Evolutionary conservation across 2,888 invertebrate genomes (phyloP), one percentile per base, ranked within the genome.

Genomic region (Bembecia ichneumoniformis): DNA sequence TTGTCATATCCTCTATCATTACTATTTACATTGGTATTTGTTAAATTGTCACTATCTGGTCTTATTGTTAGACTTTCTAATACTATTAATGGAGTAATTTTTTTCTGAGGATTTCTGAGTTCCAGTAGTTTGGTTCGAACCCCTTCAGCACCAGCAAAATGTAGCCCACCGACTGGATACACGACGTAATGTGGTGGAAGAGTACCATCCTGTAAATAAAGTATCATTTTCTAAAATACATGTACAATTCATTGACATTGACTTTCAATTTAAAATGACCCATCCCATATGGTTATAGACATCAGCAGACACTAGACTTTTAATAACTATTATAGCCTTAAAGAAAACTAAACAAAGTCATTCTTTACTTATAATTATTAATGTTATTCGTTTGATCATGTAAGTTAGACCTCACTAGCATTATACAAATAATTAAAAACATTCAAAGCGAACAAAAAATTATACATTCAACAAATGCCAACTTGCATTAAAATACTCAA

Each of bases 111-210:
- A 35, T 64, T 58, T 46, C 60, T 69, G 10, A 84, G 52, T 0
- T 66, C 55, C 0, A 62, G 57, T 0, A 87, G 63, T 58, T 76
- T 71, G 17, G 69, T 63, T 13, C 84, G 67, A 3, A 86, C 76
- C 55, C 66, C 61, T 56, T 87, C 86, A 0, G 86, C 86, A n/a
- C 83, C 77, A 1, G 86, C 82, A 49, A 84, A 87, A 57, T 82
- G 74, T 0, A 86, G 68, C 0, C 78, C 75, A 1, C 84, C 86
- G 0, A 78, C 70, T 14, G 83, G 83, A n/a, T 62, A 74, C 40
- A 84, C 65, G 0, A 77, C 69, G 56, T 77, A 83, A 54, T 87
- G 77, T 0, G 78, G 70, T 3, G 72, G 76, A 3, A 77, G 53
- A 9, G 50, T 57, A 4, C 68, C 71, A 28, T 77, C 68, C 86